Percentiles rank a stretch among this genome's conserved stretches.
Evolutionary conservation across 2,888 invertebrate genomes (phyloP).

Genomic region (Caenorhabditis panamensis): DNA sequence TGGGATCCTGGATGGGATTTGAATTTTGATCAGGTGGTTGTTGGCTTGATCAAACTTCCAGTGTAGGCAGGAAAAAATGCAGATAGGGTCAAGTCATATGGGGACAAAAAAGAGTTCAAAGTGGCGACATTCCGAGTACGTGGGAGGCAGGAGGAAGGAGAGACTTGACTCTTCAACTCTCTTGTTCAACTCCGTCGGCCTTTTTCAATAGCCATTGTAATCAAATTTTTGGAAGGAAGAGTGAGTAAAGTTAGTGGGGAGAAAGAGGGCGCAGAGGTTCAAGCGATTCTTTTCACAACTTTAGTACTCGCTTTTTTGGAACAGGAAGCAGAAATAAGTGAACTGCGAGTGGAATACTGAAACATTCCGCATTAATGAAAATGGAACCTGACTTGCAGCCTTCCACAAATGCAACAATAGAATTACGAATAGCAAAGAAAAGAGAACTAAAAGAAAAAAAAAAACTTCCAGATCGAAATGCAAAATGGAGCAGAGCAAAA

Average conservation of each 20-base stretch:
- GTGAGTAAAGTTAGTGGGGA: slow-evolving; percentile 46
- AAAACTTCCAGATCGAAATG: not conserved
- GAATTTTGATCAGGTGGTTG: not conserved
- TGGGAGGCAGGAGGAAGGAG: slow-evolving; percentile 14
- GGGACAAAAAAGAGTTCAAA: not conserved
- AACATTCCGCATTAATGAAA: too few relatives aligned
- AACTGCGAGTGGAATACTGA: not conserved
- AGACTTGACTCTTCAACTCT: slow-evolving; percentile 19
- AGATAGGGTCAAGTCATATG: too few relatives aligned
- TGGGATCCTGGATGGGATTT: not conserved
- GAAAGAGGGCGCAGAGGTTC: slow-evolving; percentile 51
- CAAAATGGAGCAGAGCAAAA: not conserved
- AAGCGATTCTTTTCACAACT: slow-evolving; percentile 29
- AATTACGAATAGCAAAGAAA: too few relatives aligned
- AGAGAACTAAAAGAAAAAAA: not conserved
- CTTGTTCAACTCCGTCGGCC: slow-evolving; percentile 13
- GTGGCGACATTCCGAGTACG: not conserved
- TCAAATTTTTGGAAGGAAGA: slow-evolving; percentile 59
- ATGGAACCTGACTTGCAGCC: too few relatives aligned
- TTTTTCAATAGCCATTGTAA: slow-evolving; percentile 60
- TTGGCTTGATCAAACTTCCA: not conserved
- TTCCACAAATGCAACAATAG: too few relatives aligned
- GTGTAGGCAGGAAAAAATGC: not conserved
- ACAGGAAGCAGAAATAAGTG: not conserved
- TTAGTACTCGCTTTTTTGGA: slow-evolving; percentile 16